Evolutionary conservation across 2,797 vertebrate genomes (phyloP), one percentile per base, ranked within the genome.

Genomic region (Enteromius anoplus): DNA sequence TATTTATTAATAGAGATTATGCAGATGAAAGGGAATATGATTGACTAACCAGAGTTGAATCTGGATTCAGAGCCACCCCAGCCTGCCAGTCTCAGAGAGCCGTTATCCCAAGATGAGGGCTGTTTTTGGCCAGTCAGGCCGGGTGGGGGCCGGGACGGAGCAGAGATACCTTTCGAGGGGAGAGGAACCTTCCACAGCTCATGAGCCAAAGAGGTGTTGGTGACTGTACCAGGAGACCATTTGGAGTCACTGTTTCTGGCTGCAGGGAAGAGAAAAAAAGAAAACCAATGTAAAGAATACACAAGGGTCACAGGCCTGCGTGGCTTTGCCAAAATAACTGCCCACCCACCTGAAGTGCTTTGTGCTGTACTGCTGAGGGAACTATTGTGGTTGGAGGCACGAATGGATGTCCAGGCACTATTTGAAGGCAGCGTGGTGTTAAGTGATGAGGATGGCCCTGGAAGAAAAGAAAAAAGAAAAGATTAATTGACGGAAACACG

Each of bases 361-460:
- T 99, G 98, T 99, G 98, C 98, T 98, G 98, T 97, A 95, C 98
- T 98, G 97, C 97, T 98, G 97, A 99, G 97, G 96, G 97, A 97
- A 97, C 96, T 95, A 95, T 94, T 97, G 96, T 97, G 97, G 97
- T 96, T 98, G 97, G 98, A 99, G 98, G 98, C 98, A 99, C 98
- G 97, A 98, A 98, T 97, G 97, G 97, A 98, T 97, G 98, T 97
- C 98, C 98, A 99, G 98, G 98, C 98, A 99, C 98, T 99, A 96
- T 97, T 99, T 95, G 98, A 99, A 99, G 98, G 98, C 98, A 99
- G 98, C 96, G 97, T 96, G 98, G 98, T 99, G 98, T 98, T 99
- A 94, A 99, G 95, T 97, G 98, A 99, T 97, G 98, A 99, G 96
- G 98, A 97, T 96, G 97, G 97, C 97, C 98, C 98, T 99, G 76